Evolutionary conservation across 2,797 vertebrate species (phyloP).

Genomic region (Cyclopterus lumpus): DNA sequence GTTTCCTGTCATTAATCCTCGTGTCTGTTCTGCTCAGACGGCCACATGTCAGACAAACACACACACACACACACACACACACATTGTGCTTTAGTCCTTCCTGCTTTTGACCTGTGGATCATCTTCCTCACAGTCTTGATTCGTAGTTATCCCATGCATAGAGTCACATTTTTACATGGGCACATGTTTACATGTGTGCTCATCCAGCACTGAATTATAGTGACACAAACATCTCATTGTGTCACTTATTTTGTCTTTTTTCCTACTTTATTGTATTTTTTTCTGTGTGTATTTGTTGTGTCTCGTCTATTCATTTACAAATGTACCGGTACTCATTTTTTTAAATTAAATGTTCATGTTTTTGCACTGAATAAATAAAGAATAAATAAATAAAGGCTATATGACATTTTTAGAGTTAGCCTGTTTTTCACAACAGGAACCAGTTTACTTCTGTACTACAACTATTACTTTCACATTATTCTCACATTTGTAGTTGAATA

Average conservation of each 20-base stretch:
- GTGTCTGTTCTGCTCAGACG: conserved; percentile 50
- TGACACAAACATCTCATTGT: neutral
- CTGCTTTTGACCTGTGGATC: conserved; percentile 47
- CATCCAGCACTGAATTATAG: neutral
- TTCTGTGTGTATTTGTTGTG: neutral
- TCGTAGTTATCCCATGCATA: conserved; percentile 36
- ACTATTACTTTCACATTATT: neutral
- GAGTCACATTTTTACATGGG: neutral
- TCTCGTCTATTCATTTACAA: neutral
- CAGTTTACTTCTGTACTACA: neutral
- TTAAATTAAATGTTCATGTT: neutral
- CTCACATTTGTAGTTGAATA: neutral
- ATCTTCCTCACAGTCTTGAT: conserved; percentile 53
- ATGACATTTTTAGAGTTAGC: no score
- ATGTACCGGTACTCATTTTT: neutral
- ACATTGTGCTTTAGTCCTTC: conserved; percentile 30
- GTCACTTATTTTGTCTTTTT: neutral
- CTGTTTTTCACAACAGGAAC: no score
- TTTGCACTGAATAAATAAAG: no score
- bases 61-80: conserved; percentile 26
- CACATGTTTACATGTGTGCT: neutral
- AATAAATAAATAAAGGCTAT: no score
- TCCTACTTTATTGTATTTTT: neutral
- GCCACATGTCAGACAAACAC: conserved; percentile 45
- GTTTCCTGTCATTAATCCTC: conserved; percentile 69